phyloP scores from a whole-genome alignment of 1,140 invertebrate species.

The Hyles euphorbiae region DNA sequence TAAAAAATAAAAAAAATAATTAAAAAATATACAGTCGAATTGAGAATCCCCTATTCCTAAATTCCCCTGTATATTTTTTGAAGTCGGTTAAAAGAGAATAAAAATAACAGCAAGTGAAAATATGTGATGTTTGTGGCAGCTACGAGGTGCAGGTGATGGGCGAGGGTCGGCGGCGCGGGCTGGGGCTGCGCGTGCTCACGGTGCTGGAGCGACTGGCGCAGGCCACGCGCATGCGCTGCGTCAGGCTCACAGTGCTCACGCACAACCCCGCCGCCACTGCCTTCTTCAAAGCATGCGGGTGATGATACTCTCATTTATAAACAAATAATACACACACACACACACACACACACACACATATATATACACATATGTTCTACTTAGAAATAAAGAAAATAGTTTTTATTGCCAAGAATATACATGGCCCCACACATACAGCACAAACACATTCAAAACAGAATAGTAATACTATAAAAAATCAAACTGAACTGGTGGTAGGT shows the following conservation, averaged over 20 bases:
- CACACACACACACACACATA: no score
- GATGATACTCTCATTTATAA: background rate
- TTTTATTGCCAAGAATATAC: no score
- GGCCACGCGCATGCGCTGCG: constrained; percentile 55
- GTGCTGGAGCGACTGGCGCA: constrained; percentile 55
- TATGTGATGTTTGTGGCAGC: constrained; percentile 32
- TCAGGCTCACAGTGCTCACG: constrained; percentile 60
- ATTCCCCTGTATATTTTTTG: no score
- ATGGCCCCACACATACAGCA: background rate
- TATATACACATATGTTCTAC: no score
- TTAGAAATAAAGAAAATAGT: no score
- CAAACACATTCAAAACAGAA: background rate
- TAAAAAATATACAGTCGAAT: no score
- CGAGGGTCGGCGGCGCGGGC: constrained; percentile 48
- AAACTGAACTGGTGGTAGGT: no score
- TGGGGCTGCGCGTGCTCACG: constrained; percentile 50
- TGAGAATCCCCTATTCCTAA: no score
- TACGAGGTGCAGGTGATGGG: constrained; percentile 64
- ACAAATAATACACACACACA: no score
- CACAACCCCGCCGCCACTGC: constrained; percentile 54
- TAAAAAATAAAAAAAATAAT: no score
- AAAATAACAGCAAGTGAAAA: no score
- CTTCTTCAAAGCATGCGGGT: constrained; percentile 65
- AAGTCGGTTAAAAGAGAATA: no score
- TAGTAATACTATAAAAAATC: constrained; percentile 2